phyloP scores from a whole-genome alignment of 2,888 invertebrate genomes.

The Cosmia trapezina region DNA sequence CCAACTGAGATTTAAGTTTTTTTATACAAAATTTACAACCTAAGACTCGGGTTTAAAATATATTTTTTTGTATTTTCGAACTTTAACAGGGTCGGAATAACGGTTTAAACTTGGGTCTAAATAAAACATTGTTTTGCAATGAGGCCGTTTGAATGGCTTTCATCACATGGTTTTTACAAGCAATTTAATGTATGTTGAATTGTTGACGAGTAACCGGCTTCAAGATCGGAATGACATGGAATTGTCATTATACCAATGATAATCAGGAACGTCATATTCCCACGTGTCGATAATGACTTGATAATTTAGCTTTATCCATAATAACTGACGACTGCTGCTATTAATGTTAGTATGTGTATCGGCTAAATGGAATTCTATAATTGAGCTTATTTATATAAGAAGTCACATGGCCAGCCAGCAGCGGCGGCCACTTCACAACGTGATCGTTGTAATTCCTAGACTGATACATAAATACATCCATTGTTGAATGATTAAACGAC shows the following conservation, averaged over 20 bases:
- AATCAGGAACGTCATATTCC: neutral
- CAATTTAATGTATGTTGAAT: neutral
- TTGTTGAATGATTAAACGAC: neutral
- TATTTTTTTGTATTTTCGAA: too few relatives aligned
- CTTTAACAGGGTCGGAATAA: too few relatives aligned
- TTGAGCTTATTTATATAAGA: slow-evolving; percentile 35
- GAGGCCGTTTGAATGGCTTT: neutral
- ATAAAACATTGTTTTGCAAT: too few relatives aligned
- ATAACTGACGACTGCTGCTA: neutral
- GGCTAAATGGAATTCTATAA: slow-evolving; percentile 40
- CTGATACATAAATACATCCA: slow-evolving; percentile 21
- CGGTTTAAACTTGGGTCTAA: too few relatives aligned
- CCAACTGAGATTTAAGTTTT: too few relatives aligned
- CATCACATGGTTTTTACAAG: neutral
- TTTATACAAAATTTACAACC: too few relatives aligned
- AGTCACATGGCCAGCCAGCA: slow-evolving; percentile 32
- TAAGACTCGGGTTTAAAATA: too few relatives aligned
- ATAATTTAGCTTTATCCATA: slow-evolving; percentile 26
- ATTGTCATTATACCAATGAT: neutral
- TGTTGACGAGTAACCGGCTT: neutral
- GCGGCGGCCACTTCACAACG: slow-evolving; percentile 26
- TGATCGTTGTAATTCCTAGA: slow-evolving; percentile 30
- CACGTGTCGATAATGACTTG: slow-evolving; percentile 10
- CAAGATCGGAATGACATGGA: neutral
- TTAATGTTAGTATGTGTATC: slow-evolving; percentile 8